Percentiles rank a stretch among this genome's conserved stretches.
phyloP scores from a whole-genome alignment of 2,888 invertebrate species.

The Lysandra bellargus region DNA sequence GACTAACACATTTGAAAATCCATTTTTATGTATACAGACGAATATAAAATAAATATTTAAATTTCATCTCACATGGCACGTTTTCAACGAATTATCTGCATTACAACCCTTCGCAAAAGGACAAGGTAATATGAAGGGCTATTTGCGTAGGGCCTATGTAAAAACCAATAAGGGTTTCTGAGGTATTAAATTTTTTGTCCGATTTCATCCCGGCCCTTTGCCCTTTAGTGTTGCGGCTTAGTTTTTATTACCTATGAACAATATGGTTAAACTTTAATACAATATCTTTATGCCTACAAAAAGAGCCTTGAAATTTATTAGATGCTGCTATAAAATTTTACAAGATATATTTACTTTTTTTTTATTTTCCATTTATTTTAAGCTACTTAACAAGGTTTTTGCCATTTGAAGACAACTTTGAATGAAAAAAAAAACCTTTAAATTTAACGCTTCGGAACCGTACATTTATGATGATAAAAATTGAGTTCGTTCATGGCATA shows the following conservation, averaged over 20 bases:
- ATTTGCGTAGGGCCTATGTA: constrained; percentile 6
- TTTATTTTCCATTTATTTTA: too few species aligned
- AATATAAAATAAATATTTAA: background rate
- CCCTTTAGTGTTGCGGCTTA: constrained; percentile 2
- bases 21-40: too few species aligned
- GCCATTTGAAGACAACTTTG: too few species aligned
- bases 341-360: too few species aligned
- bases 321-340: background rate
- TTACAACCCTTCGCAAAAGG: background rate
- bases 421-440: too few species aligned
- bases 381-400: too few species aligned
- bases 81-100: background rate
- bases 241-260: background rate
- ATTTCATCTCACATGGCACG: background rate
- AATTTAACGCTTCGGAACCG: too few species aligned
- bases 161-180: constrained; percentile 20
- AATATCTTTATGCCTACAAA: background rate
- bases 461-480: too few species aligned
- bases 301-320: background rate
- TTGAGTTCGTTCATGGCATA: too few species aligned
- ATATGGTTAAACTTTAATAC: background rate
- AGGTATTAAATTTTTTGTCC: constrained; percentile 12
- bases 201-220: background rate
- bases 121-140: background rate
- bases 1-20: too few species aligned